Percentiles rank a stretch among this genome's conserved stretches.
These are phyloP conservation scores for Bubalus kerabau DNA, from an alignment of 2,113 vertebrate species.

Conservation along the genomic window DNA sequence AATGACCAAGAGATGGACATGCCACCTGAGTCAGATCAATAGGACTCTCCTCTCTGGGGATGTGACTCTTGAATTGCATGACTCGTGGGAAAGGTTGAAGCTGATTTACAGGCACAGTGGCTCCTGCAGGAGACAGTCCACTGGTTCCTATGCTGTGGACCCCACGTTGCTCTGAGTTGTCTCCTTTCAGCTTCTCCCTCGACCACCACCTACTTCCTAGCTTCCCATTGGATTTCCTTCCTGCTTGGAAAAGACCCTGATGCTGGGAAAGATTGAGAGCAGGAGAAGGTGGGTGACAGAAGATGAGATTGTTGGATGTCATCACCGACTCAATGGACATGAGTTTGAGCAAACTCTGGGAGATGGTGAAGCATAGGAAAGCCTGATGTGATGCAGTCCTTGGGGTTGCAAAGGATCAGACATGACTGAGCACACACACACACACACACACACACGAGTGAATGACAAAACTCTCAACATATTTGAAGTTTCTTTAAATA, in stretches of 20 bases:
- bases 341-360: background rate
- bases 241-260: background rate
- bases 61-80: background rate
- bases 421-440: background rate
- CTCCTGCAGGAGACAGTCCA: background rate
- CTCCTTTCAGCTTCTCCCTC: background rate
- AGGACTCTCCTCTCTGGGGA: background rate
- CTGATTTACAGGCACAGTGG: background rate
- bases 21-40: background rate
- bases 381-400: background rate
- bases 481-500: background rate
- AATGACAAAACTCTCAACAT: background rate
- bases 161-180: background rate
- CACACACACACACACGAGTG: background rate
- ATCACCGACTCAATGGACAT: background rate
- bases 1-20: background rate
- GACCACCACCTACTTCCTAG: background rate
- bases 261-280: background rate
- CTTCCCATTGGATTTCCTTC: background rate
- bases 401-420: fast-evolving
- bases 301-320: background rate
- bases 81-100: background rate
- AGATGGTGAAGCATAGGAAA: background rate
- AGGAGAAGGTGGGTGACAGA: background rate
- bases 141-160: no score